Conservation (phyloP, 2,888 invertebrate genomes). For the Eupithecia insigniata region DNA sequence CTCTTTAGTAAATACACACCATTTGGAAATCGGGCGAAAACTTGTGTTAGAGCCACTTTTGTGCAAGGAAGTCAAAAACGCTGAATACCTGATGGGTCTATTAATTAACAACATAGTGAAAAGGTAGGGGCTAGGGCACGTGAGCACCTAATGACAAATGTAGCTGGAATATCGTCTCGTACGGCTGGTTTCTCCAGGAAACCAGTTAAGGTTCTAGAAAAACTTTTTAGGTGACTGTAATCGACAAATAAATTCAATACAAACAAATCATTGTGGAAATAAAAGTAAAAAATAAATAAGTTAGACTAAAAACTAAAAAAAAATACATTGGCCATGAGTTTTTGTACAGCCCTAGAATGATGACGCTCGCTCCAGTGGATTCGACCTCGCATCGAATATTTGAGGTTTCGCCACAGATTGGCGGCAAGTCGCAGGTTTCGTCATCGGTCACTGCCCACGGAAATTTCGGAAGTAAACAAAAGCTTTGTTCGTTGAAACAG, state of each 20-base stretch:
- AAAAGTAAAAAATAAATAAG: not conserved
- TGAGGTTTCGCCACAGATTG: constrained; percentile 30
- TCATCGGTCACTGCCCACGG: constrained; percentile 34
- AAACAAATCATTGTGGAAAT: not conserved
- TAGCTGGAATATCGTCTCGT: not conserved
- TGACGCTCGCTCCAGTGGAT: constrained; percentile 22
- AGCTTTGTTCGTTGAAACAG: constrained; percentile 27
- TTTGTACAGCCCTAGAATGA: constrained; percentile 4
- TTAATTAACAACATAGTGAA: no score
- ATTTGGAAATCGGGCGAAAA: not conserved
- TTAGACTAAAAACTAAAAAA: not conserved
- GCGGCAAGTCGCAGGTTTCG: constrained; percentile 21
- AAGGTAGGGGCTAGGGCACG: not conserved
- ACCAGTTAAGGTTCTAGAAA: no score
- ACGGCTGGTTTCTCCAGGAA: no score
- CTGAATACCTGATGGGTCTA: no score
- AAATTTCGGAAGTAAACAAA: constrained; percentile 30
- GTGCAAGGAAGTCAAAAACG: no score
- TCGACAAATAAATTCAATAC: no score
- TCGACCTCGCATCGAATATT: constrained; percentile 42
- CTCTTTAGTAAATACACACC: not conserved
- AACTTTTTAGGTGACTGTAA: not conserved
- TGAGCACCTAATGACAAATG: no score
- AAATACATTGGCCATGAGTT: not conserved
- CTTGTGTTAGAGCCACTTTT: not conserved